These are phyloP conservation scores for Andricus curvator DNA, from an alignment of 2,888 invertebrate genomes.

Conservation along the genomic window DNA sequence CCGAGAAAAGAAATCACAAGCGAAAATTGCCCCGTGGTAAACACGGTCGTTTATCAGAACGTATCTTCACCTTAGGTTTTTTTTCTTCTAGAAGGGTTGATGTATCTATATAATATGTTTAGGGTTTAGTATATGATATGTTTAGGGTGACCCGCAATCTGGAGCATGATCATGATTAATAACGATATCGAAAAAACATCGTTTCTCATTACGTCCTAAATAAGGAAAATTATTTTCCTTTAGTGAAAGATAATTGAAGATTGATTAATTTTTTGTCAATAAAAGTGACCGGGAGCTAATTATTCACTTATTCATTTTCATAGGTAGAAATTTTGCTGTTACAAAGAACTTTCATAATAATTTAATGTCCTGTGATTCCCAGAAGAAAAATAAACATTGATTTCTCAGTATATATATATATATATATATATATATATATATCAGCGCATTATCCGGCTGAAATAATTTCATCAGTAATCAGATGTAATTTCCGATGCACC, in stretches of 20 bases:
- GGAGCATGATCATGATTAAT: background rate
- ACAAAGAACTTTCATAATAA: background rate
- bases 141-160: background rate
- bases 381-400: background rate
- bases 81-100: background rate
- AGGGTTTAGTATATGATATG: background rate
- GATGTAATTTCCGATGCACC: slow-evolving; percentile 6
- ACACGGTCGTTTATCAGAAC: slow-evolving; percentile 21
- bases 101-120: background rate
- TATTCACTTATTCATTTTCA: background rate
- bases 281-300: background rate
- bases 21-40: slow-evolving; percentile 12
- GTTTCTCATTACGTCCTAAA: background rate
- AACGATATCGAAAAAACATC: background rate
- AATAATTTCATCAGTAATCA: slow-evolving; percentile 5
- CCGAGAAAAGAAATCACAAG: background rate
- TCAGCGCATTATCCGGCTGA: background rate
- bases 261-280: background rate
- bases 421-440: background rate
- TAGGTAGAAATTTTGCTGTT: too few species aligned
- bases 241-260: background rate
- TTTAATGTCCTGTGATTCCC: slow-evolving; percentile 1
- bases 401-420: background rate
- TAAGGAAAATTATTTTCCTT: background rate
- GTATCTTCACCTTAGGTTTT: background rate